These are phyloP conservation scores for Callosobruchus maculatus DNA, from an alignment of 2,888 invertebrate genomes.

Conservation along the genomic window DNA sequence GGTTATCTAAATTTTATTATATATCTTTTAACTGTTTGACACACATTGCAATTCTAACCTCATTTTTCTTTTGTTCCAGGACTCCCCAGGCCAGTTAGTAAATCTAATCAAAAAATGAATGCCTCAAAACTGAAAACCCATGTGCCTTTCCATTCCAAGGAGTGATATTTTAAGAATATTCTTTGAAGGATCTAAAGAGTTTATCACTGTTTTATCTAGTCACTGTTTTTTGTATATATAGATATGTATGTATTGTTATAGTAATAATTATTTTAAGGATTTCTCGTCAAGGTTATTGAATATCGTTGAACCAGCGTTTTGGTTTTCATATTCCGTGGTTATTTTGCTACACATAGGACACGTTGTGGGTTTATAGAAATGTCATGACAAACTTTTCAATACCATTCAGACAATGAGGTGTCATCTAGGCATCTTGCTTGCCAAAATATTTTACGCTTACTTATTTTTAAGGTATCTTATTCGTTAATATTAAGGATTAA, in stretches of 20 bases:
- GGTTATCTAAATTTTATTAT: too few relatives aligned
- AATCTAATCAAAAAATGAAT: constrained; percentile 26
- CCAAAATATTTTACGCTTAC: background rate
- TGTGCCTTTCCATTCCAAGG: constrained; percentile 46
- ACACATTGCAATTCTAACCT: background rate
- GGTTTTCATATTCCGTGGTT: background rate
- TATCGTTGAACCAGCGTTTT: constrained; percentile 3
- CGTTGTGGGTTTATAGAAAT: background rate
- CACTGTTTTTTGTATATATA: constrained; percentile 41
- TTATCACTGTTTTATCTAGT: constrained; percentile 43
- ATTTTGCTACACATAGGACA: background rate
- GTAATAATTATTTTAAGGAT: constrained; percentile 29
- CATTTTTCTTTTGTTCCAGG: constrained; percentile 34
- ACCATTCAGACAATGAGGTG: too few relatives aligned
- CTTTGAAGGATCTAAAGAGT: constrained; percentile 35
- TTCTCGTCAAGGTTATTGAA: constrained; percentile 10
- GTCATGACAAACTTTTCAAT: background rate
- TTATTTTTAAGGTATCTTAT: background rate
- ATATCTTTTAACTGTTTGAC: too few relatives aligned
- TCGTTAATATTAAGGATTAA: background rate
- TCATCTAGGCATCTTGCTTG: background rate
- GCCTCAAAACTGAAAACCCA: constrained; percentile 27
- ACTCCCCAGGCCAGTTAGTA: constrained; percentile 31
- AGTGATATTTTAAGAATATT: constrained; percentile 45
- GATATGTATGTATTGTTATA: constrained; percentile 37